A percentile compares a stretch with the other conserved stretches of the same genome.
Conservation (phyloP, 2,113 vertebrate species). For the Melanostigma gelatinosum region DNA sequence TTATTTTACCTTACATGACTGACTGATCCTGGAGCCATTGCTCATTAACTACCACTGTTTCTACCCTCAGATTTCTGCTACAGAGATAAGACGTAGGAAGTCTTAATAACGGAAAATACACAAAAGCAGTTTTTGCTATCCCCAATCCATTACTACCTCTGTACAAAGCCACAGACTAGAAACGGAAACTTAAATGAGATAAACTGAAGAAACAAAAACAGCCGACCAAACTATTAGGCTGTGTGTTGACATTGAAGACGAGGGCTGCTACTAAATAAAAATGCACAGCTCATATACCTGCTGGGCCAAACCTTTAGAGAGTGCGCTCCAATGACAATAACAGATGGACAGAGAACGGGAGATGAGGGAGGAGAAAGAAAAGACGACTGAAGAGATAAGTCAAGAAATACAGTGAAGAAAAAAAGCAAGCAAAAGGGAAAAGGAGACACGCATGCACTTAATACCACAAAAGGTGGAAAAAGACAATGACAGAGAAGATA, state of each 20-base stretch:
- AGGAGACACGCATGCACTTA: constrained; percentile 20
- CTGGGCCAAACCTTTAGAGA: constrained; percentile 52
- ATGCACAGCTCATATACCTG: constrained; percentile 50
- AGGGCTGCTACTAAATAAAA: constrained; percentile 54
- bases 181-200: constrained; percentile 43
- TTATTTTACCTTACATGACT: constrained; percentile 53
- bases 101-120: constrained; percentile 12
- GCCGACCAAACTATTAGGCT: constrained; percentile 19
- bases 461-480: constrained; percentile 11
- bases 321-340: constrained; percentile 48
- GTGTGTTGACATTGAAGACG: constrained; percentile 25
- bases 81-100: constrained; percentile 11
- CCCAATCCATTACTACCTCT: constrained; percentile 31
- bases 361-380: constrained; percentile 46
- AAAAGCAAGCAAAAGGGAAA: constrained; percentile 40
- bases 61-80: constrained; percentile 51
- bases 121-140: constrained; percentile 30
- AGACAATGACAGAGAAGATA: constrained; percentile 22
- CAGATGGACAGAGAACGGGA: constrained; percentile 51
- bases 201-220: constrained; percentile 43
- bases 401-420: constrained; percentile 27
- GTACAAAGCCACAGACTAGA: constrained; percentile 40
- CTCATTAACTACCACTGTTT: constrained; percentile 46
- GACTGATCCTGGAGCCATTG: constrained; percentile 41
- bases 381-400: constrained; percentile 48